phyloP scores from a whole-genome alignment of 2,888 invertebrate species.

The Chymomyza caudatula region DNA sequence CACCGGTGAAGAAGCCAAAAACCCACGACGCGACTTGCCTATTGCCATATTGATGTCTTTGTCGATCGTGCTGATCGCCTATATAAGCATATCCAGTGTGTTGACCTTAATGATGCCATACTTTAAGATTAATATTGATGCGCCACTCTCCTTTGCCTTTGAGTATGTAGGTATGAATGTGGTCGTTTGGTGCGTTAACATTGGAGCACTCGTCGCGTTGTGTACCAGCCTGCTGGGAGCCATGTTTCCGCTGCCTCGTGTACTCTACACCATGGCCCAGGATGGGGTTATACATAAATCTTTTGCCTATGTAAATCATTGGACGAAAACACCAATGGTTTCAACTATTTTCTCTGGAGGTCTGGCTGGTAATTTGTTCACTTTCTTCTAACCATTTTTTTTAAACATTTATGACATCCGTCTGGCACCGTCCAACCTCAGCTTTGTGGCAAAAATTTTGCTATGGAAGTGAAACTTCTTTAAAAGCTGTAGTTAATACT shows the following conservation, averaged over 20 bases:
- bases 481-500: no score
- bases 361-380: conserved; percentile 81
- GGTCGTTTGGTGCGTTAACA: conserved; percentile 91
- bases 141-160: conserved; percentile 92
- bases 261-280: conserved; percentile 91
- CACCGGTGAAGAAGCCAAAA: conserved; percentile 95
- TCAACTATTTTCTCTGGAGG: conserved; percentile 87
- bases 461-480: no score
- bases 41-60: conserved; percentile 92
- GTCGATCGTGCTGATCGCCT: conserved; percentile 89
- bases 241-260: conserved; percentile 91
- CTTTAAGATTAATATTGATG: conserved; percentile 81
- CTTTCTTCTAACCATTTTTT: neutral
- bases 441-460: no score
- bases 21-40: conserved; percentile 94
- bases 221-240: conserved; percentile 91
- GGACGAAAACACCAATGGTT: conserved; percentile 87
- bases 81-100: conserved; percentile 94
- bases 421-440: no score
- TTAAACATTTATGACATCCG: no score
- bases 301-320: conserved; percentile 83
- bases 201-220: conserved; percentile 93
- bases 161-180: conserved; percentile 85
- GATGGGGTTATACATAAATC: conserved; percentile 89
- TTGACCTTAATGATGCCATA: conserved; percentile 88